Evolutionary conservation across 2,113 vertebrate genomes (phyloP), one percentile per base, ranked within the genome.

Genomic region (Podarcis cretensis): DNA sequence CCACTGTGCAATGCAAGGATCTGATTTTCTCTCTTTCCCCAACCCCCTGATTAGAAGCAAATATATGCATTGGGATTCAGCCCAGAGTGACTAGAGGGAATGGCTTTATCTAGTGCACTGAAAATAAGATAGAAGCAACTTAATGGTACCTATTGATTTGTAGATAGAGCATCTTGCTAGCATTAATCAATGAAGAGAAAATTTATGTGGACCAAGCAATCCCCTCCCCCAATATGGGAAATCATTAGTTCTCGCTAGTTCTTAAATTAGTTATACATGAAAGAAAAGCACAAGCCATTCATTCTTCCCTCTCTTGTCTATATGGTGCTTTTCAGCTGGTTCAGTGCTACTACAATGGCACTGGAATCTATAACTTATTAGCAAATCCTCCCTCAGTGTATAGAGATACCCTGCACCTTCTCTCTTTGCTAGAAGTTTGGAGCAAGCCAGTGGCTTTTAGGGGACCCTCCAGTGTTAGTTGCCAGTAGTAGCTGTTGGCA

Each of bases 261-360:
- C 89, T 89, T 82, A 43, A 30, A 89, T 89, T 81, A 89, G 91
- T 87, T 71, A n/a, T 71, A 92, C 87, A 88, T 94, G 87, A 82
- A 23, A 1, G 27, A 82, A 82, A 79, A 59, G 79, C 1, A 59
- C 86, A 89, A 87, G 78, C 12, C 78, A 83, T 83, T 37, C 40
- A 66, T 77, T 77, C 63, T 69, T 40, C 63, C 1, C 3, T 16
- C 63, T 40, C 43, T 69, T 68, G 63, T 83, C 73, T 54, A 54
- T 57, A 77, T 27, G 40, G 43, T 57, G 35, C 63, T 77, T 78
- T 77, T 69, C 9, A 27, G 40, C 43, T 43, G 2, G 37, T 75
- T 65, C 57, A 68, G n/a, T 48, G 35, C 80, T 54, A 32, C 37
- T 54, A 59, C 30, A n/a, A 8, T 1, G n/a, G n/a, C 2, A 37